Percentiles rank a stretch among this genome's conserved stretches.
Evolutionary conservation across 2,888 invertebrate genomes (phyloP).

Genomic region (Abrostola tripartita): DNA sequence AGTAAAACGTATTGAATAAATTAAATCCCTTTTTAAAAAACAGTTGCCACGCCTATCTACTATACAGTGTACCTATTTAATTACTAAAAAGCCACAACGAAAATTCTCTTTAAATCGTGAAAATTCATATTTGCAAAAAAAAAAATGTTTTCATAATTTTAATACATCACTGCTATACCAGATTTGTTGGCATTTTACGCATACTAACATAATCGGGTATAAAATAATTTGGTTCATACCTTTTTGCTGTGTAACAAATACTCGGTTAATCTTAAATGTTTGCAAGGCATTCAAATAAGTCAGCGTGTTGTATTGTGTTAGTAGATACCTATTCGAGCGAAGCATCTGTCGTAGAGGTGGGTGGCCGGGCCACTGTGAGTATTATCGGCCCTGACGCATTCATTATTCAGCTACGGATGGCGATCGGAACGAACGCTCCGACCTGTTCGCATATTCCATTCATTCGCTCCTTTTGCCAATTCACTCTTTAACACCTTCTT

Average conservation of each 20-base stretch:
- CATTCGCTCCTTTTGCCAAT: conserved; percentile 81
- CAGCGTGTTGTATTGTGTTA: conserved; percentile 10
- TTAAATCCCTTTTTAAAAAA: no score
- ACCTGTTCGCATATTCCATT: conserved; percentile 81
- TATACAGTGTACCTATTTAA: no score
- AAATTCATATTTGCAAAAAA: no score
- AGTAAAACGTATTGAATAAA: no score
- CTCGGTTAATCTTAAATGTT: background rate
- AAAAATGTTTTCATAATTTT: no score
- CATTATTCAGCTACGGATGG: conserved; percentile 76
- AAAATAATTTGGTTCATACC: conserved; percentile 15
- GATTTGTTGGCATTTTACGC: conserved; percentile 42
- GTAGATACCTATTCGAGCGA: conserved; percentile 32
- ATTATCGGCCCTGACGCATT: conserved; percentile 69
- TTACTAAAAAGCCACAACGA: no score
- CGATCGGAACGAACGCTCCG: conserved; percentile 68
- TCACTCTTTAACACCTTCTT: conserved; percentile 87
- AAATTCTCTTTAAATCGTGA: no score
- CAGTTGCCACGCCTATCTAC: no score
- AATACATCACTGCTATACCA: conserved; percentile 17
- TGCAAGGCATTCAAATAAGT: background rate
- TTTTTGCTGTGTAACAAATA: background rate
- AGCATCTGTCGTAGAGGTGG: conserved; percentile 41
- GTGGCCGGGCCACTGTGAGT: conserved; percentile 58
- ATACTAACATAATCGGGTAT: conserved; percentile 39